phyloP scores from a whole-genome alignment of 2,797 vertebrate species.

The Euphonia xanthogaster region DNA sequence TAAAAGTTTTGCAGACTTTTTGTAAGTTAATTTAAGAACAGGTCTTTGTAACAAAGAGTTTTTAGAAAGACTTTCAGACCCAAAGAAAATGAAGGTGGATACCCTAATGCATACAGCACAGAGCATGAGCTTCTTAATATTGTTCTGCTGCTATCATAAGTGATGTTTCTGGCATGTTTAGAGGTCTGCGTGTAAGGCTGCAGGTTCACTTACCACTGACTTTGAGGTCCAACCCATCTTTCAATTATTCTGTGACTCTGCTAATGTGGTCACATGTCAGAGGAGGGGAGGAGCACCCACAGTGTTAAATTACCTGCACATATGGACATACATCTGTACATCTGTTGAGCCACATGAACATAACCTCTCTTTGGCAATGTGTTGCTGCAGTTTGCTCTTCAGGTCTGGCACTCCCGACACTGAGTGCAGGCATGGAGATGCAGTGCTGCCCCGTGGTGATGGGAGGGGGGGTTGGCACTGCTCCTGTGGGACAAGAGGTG shows the following conservation, averaged over 20 bases:
- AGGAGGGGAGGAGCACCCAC: neutral
- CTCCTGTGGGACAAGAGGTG: neutral
- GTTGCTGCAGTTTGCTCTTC: neutral
- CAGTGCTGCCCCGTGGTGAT: fast-evolving
- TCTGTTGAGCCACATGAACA: neutral
- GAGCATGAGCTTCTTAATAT: neutral
- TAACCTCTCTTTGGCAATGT: neutral
- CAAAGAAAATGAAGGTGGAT: neutral
- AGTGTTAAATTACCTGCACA: neutral
- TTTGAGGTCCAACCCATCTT: neutral
- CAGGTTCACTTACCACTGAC: neutral
- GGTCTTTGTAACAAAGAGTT: neutral
- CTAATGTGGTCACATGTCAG: neutral
- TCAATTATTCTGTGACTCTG: neutral
- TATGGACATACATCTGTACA: neutral
- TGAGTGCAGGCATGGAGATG: neutral
- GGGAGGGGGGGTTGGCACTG: neutral
- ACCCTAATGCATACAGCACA: neutral
- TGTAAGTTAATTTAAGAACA: neutral
- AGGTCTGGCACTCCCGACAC: neutral
- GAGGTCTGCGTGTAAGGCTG: neutral
- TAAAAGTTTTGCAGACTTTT: neutral
- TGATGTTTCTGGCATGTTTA: neutral
- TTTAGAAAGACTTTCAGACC: neutral
- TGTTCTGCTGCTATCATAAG: neutral